Base-by-base conservation (phyloP, 2,113 vertebrate species). In the Pygoscelis adeliae region DNA sequence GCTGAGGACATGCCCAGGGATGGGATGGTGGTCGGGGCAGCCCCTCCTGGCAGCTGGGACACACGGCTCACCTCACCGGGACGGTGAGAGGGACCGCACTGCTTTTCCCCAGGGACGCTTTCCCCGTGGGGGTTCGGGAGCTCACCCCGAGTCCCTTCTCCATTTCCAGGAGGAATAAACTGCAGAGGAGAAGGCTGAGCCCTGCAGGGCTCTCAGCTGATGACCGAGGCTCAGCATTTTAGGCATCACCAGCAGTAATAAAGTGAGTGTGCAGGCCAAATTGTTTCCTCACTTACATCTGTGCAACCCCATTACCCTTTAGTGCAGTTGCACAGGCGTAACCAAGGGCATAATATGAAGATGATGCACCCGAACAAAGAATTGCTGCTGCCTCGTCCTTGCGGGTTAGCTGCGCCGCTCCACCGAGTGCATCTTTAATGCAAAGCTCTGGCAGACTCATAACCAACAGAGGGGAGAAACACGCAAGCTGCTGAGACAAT, bases 351-450 rank as follows among this genome's bases (percentile, higher is more conserved):
- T 0, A 1, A 14, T 1, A 13, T 0, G 52, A 42, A 30, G 63
- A 27, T 3, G 2, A 38, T 1, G 23, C 65, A 27, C 7, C 27
- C 2, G 0, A 22, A 8, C 40, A 11, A 7, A 6, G 40, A 32
- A 15, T 1, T 2, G 63, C 58, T 26, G 52, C 69, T 22, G 40
- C 86, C 42, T 18, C 2, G 3, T 61, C 90, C 82, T 66, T 9
- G 19, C 3, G 11, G 55, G 36, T 40, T 3, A 5, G 25, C 58
- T 4, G 40, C 10, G 1, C 55, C 3, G 9, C 58, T 22, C 29
- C 5, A 9, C 44, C 6, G 3, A 32, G 42, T 0, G 20, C 61
- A 3, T 17, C n/a, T 1, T 1, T 1, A 21, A 30, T 0, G 30
- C 34, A 14, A 19, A 66, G 40, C 83, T 38, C 83, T 7, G 32